Conservation (phyloP, 2,888 invertebrate genomes). For the Thyatira batis region DNA sequence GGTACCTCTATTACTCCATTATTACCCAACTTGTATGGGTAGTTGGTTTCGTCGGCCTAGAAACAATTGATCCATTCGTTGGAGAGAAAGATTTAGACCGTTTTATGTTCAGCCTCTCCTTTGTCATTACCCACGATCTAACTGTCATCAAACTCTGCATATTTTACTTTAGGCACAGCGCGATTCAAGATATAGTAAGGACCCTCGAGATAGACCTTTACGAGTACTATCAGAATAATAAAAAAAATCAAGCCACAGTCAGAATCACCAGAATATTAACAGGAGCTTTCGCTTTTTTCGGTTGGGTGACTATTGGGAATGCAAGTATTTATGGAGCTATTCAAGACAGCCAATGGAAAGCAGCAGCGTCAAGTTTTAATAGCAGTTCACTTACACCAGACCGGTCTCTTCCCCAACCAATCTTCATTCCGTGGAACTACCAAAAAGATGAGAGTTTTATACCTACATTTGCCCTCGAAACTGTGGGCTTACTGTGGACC, state of each 20-base stretch:
- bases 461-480: conserved; percentile 65
- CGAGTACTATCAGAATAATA: conserved; percentile 63
- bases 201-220: conserved; percentile 64
- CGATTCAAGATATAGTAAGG: conserved; percentile 66
- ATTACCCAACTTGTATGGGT: conserved; percentile 69
- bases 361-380: conserved; percentile 50
- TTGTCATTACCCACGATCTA: conserved; percentile 74
- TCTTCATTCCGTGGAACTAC: conserved; percentile 75
- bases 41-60: conserved; percentile 70
- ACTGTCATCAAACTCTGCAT: conserved; percentile 71
- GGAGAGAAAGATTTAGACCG: conserved; percentile 71
- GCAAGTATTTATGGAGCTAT: conserved; percentile 65
- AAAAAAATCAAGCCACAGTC: conserved; percentile 53
- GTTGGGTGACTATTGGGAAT: conserved; percentile 73
- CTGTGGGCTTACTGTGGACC: conserved; percentile 71
- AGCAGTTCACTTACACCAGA: conserved; percentile 44
- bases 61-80: conserved; percentile 74
- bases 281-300: conserved; percentile 65
- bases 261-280: conserved; percentile 59
- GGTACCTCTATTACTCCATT: conserved; percentile 67
- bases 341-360: conserved; percentile 67
- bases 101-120: conserved; percentile 76
- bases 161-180: conserved; percentile 67
- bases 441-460: conserved; percentile 60
- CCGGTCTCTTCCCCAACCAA: conserved; percentile 69